Evolutionary conservation across 2,888 invertebrate species (phyloP), one percentile per base, ranked within the genome.

Genomic region (Seira sanloemensis): DNA sequence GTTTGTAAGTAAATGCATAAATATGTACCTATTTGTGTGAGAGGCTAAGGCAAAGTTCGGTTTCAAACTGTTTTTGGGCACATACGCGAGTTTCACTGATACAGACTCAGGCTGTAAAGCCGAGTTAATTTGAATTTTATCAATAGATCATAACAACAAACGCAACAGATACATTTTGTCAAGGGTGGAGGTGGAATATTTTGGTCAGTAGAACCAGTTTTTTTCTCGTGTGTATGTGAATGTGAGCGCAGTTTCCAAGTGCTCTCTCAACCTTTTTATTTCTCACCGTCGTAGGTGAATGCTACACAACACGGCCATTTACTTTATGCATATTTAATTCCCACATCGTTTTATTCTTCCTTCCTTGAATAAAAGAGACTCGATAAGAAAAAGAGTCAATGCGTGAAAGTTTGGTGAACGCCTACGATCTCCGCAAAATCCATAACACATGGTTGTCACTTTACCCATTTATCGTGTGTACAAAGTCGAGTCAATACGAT

Each of bases 121-220:
- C 7, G 62, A 62, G 21, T 62, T 62, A 62, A 62, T 62, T 62
- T 62, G 62, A 62, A 62, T 62, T 62, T 62, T 62, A 62, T 62
- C 62, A 62, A 62, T 2, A 23, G 62, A 62, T 58, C 21, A 62
- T 27, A 4, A 65, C 66, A 21, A 76, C 12, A 76, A 76, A 76
- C 25, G 24, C 25, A 19, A 50, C 67, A 76, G 50, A 50, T 76
- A 67, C 26, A 66, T 66, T 16, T n/a, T n/a, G 9, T 62, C 62
- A 19, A 25, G 67, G 76, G 76, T 54, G 76, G 46, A 75, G 76
- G 67, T 50, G 54, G 19, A 21, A 62, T 9, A 62, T 62, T 62
- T 62, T 62, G 62, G 62, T 62, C 21, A 62, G 62, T 21, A 62
- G 62, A 21, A 62, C 21, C 19, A 62, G 21, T 21, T 21, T 9